A percentile compares a stretch with the other conserved stretches of the same genome.
Evolutionary conservation across 2,888 invertebrate genomes (phyloP).

Genomic region (Xiphydria camelus): DNA sequence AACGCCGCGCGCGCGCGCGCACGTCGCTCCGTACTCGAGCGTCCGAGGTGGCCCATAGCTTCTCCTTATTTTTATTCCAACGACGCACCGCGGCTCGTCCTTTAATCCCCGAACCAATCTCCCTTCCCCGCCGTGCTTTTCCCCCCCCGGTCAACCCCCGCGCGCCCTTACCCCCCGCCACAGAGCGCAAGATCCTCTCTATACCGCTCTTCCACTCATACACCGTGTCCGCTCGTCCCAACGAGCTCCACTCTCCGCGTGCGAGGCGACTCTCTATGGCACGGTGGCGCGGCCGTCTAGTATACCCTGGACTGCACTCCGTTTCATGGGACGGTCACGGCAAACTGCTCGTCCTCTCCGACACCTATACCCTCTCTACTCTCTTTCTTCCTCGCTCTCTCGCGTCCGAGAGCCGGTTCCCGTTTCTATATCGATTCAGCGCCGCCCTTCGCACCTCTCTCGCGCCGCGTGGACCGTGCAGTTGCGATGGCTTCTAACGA

Average conservation of each 20-base stretch:
- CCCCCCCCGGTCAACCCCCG: constrained; percentile 9
- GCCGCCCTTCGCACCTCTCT: not conserved
- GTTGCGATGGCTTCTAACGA: too few species aligned
- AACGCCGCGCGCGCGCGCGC: not conserved
- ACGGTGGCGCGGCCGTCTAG: constrained; percentile 35
- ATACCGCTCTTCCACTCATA: constrained; percentile 46
- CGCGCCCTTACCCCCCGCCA: constrained; percentile 30
- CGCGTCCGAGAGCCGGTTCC: too few species aligned
- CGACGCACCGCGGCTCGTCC: constrained; percentile 20
- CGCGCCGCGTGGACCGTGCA: not conserved
- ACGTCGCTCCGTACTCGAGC: not conserved
- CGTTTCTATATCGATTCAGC: too few species aligned
- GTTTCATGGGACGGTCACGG: constrained; percentile 50
- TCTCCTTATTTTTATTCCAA: constrained; percentile 24
- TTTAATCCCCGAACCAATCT: constrained; percentile 39
- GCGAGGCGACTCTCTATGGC: too few species aligned
- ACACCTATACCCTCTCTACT: constrained; percentile 52
- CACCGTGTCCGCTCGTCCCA: constrained; percentile 25
- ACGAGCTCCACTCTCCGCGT: constrained; percentile 36
- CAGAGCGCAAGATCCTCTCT: too few species aligned
- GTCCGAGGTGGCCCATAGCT: constrained; percentile 14
- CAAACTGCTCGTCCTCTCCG: constrained; percentile 51
- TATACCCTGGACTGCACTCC: constrained; percentile 48
- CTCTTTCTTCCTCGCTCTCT: too few species aligned
- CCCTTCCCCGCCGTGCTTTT: constrained; percentile 18